These are phyloP conservation scores for Nyctalus aviator DNA, from an alignment of 2,797 vertebrate genomes.

Conservation along the genomic window DNA sequence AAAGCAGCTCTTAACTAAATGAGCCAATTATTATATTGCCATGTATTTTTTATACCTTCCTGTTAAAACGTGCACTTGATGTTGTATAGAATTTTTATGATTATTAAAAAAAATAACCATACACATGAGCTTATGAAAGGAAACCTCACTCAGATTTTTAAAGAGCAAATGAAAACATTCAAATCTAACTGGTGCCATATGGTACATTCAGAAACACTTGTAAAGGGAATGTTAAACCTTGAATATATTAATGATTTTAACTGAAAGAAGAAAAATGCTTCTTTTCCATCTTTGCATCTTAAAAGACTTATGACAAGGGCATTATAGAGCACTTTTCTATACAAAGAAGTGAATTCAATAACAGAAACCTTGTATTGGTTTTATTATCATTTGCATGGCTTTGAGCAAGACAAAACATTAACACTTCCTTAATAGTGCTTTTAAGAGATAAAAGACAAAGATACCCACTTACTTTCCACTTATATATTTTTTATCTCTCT, in stretches of 20 bases:
- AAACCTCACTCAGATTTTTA: conserved; percentile 80
- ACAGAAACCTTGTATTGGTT: conserved; percentile 28
- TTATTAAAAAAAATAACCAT: conserved; percentile 83
- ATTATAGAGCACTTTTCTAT: conserved; percentile 35
- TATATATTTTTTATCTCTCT: conserved; percentile 17
- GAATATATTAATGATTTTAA: conserved; percentile 84
- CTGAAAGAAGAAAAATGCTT: conserved; percentile 54
- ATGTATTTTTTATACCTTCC: conserved; percentile 79
- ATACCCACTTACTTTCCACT: conserved; percentile 36
- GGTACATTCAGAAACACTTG: conserved; percentile 81
- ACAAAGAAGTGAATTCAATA: conserved; percentile 56
- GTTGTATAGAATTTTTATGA: conserved; percentile 77
- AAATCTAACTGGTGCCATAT: conserved; percentile 82
- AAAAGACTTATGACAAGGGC: conserved; percentile 70
- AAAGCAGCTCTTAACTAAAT: conserved; percentile 75
- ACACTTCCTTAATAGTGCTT: conserved; percentile 33
- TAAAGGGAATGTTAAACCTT: conserved; percentile 82
- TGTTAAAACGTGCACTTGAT: conserved; percentile 80
- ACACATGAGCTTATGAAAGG: conserved; percentile 79
- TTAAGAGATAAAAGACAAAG: conserved; percentile 37
- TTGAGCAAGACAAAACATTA: conserved; percentile 61
- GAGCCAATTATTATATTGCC: conserved; percentile 76
- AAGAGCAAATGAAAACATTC: conserved; percentile 84
- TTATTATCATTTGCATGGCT: conserved; percentile 39
- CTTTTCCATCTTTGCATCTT: conserved; percentile 71